Conservation (phyloP, 37 sponge, comb jelly and placozoan species). For the Eunapius fragilis region DNA sequence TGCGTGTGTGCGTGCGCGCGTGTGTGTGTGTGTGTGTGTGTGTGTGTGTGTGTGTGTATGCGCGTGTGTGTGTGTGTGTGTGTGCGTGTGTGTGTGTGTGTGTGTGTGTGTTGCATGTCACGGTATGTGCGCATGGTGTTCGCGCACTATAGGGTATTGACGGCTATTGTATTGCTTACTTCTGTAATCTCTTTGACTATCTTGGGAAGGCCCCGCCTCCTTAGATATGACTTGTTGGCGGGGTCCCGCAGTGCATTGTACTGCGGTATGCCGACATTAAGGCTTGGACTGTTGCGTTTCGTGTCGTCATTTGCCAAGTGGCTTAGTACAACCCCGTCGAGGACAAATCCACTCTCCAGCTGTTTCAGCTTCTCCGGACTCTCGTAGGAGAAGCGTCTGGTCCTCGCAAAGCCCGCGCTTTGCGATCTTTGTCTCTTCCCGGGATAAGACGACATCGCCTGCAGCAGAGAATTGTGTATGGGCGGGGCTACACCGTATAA, state of each 20-base stretch:
- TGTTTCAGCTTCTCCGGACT: constrained; percentile 44
- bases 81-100: background rate
- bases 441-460: background rate
- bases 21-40: background rate
- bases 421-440: background rate
- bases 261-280: constrained; percentile 76
- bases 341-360: constrained; percentile 63
- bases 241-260: constrained; percentile 66
- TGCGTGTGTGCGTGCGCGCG: no score
- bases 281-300: constrained; percentile 59
- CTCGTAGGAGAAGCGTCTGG: constrained; percentile 23
- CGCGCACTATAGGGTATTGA: background rate
- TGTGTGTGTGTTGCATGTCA: background rate
- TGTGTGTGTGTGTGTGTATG: background rate
- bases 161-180: background rate
- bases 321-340: constrained; percentile 66
- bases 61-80: background rate
- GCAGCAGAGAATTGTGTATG: background rate
- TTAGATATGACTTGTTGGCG: constrained; percentile 41
- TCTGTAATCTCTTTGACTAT: constrained; percentile 1
- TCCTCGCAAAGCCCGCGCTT: constrained; percentile 23
- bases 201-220: constrained; percentile 60
- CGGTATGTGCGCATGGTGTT: no score
- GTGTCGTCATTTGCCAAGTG: constrained; percentile 72
- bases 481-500: background rate